Evolutionary conservation across 2,113 vertebrate species (phyloP), one percentile per base, ranked within the genome.

Genomic region (Siphamia tubifer): DNA sequence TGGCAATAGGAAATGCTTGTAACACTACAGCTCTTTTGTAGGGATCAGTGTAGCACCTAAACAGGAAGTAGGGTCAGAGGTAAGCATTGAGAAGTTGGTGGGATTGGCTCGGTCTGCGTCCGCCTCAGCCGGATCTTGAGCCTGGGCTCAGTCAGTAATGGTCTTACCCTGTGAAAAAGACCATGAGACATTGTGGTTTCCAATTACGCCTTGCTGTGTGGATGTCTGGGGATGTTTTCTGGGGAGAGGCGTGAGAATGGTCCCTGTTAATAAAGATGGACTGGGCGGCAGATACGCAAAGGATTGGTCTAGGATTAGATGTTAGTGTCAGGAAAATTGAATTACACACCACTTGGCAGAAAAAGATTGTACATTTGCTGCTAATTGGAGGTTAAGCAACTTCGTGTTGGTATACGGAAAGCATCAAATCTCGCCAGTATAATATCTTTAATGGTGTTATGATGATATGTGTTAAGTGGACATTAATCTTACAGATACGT

Each of bases 21-120:
- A 42, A 70, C 45, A 40, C 38, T 10, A 2, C 28, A 53, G 35
- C 51, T 31, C n/a, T 3, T 47, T 68, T 47, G 65, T n/a, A 86
- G 82, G 83, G 87, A 89, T 76, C 68, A 12, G 30, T 51, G 61
- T 72, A 68, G 55, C 82, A 68, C 69, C 79, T 85, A 68, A 76
- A 84, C 65, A 83, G 87, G 87, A 89, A 82, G 74, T 63, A 13
- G 45, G 86, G 86, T 91, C 84, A 81, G 52, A 77, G 89, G 87
- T 90, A 72, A 86, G 45, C 24, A 1, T 16, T 32, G 70, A 73
- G 21, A 40, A 27, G 54, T 30, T 48, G 60, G 44, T 61, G 56
- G 62, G n/a, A n/a, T n/a, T 8, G 66, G 47, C 51, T 78, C 66
- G 65, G 57, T 68, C 34, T 76, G 64, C 71, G 73, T 49, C 27